Conservation (phyloP, 2,888 invertebrate genomes). For the Galeopsomyia nigrocyanea region DNA sequence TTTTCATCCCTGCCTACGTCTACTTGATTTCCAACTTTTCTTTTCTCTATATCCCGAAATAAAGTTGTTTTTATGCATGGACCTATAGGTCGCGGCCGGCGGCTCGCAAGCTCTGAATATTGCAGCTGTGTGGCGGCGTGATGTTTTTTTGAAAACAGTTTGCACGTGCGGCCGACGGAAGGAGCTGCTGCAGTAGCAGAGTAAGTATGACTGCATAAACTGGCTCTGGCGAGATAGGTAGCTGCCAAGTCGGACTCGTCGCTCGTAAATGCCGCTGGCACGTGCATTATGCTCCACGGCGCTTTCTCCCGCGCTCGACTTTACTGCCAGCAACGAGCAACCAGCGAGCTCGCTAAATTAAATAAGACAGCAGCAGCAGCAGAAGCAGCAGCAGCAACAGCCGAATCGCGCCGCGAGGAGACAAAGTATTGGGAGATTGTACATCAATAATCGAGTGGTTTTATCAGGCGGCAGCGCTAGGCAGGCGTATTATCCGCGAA, state of each 20-base stretch:
- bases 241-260: constrained; percentile 37
- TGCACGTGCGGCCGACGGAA: constrained; percentile 39
- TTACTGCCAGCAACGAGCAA: too few relatives aligned
- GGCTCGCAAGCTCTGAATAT: too few relatives aligned
- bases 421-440: neutral
- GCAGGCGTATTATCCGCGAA: neutral
- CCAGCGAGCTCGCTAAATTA: constrained; percentile 39
- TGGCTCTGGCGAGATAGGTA: constrained; percentile 8
- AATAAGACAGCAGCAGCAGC: constrained; percentile 25
- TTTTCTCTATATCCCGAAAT: too few relatives aligned
- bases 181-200: neutral
- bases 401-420: neutral
- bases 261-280: constrained; percentile 45
- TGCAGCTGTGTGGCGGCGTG: neutral
- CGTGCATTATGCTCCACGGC: constrained; percentile 42
- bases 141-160: constrained; percentile 45
- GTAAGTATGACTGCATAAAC: constrained; percentile 45
- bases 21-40: too few relatives aligned
- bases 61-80: too few relatives aligned
- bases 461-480: neutral
- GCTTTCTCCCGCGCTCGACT: constrained; percentile 7
- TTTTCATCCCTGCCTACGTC: too few relatives aligned
- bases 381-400: neutral
- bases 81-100: too few relatives aligned
- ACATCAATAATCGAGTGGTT: neutral